Conservation (phyloP, 2,113 vertebrate genomes). For the Pipa parva region DNA sequence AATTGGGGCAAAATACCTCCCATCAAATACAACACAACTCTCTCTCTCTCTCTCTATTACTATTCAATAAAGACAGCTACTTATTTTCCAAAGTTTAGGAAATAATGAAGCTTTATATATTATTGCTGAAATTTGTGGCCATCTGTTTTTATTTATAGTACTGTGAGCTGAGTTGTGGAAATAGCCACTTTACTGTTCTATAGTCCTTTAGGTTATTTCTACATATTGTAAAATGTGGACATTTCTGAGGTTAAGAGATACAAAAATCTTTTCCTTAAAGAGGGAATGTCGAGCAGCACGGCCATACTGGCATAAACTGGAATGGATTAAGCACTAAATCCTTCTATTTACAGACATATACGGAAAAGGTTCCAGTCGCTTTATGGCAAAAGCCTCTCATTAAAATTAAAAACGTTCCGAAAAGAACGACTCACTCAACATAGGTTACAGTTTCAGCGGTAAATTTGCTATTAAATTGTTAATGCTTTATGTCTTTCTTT, state of each 20-base stretch:
- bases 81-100: neutral
- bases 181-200: too few species aligned
- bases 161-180: too few species aligned
- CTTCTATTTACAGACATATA: slow-evolving; percentile 20
- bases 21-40: too few species aligned
- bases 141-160: too few species aligned
- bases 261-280: neutral
- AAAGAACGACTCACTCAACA: slow-evolving; percentile 37
- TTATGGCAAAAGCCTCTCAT: slow-evolving; percentile 26
- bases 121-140: too few species aligned
- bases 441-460: slow-evolving; percentile 32
- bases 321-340: slow-evolving; percentile 32
- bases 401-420: slow-evolving; percentile 36
- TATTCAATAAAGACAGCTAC: too few species aligned
- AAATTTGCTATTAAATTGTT: slow-evolving; percentile 41
- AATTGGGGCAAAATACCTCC: too few species aligned
- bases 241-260: neutral
- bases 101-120: too few species aligned
- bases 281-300: neutral
- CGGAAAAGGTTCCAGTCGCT: slow-evolving; percentile 3
- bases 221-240: too few species aligned
- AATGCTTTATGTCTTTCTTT: slow-evolving; percentile 36
- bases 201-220: too few species aligned
- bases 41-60: too few species aligned
- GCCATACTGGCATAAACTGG: neutral